A percentile compares a stretch with the other conserved stretches of the same genome.
phyloP scores from a whole-genome alignment of 2,797 vertebrate species.

The Salmo trutta region DNA sequence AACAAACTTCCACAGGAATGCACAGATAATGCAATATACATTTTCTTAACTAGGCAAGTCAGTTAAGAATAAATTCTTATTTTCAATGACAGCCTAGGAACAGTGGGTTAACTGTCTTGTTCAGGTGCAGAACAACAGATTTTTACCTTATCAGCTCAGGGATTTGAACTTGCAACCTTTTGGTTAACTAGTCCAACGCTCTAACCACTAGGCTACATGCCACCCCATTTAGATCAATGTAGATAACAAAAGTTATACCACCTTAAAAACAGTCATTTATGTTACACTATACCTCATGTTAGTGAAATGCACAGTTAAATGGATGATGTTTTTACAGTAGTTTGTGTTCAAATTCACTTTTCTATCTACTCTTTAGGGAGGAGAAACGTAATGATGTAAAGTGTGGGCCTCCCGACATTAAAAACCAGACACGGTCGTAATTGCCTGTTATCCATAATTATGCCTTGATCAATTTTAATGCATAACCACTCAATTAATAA shows the following conservation, averaged over 20 bases:
- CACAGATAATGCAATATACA: neutral
- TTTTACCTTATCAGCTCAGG: no score
- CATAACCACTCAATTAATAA: slow-evolving; percentile 36
- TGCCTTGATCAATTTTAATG: slow-evolving; percentile 56
- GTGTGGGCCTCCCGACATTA: neutral
- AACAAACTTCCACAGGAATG: neutral
- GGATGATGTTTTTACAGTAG: neutral
- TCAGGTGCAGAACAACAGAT: no score
- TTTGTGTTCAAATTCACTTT: neutral
- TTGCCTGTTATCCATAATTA: slow-evolving; percentile 56
- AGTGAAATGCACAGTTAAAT: neutral
- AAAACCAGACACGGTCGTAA: slow-evolving; percentile 35
- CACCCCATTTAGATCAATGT: neutral
- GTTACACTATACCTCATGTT: no score
- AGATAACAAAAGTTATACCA: no score
- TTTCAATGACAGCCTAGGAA: no score
- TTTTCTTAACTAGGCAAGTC: neutral
- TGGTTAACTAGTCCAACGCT: no score
- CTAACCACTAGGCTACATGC: no score
- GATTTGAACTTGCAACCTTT: no score
- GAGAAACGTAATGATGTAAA: neutral
- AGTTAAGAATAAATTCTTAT: no score
- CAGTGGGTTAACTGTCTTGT: no score
- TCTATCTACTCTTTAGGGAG: neutral
- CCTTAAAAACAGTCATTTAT: neutral